Base-by-base conservation (phyloP, 2,797 vertebrate species). In the Scomberomorus guttatus region DNA sequence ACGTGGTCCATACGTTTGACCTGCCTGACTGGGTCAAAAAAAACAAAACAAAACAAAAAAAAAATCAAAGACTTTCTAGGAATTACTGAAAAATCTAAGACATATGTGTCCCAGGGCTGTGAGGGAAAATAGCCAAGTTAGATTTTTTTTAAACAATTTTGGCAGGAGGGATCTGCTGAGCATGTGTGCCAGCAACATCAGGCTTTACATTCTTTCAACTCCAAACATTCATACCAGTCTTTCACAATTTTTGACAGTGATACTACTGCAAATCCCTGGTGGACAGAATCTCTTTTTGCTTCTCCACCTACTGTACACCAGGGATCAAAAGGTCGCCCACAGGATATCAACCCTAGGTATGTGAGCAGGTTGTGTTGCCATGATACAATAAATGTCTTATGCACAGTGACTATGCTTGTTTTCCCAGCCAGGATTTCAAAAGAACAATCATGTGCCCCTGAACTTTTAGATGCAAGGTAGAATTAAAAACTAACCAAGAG, bases 1-100 rank as follows among this genome's bases (percentile, higher is more conserved):
- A 88, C 66, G 50, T 24, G 10, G 81, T 76, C 72, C 62, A 80
- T 78, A 65, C 56, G 15, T 89, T 85, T 91, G 80, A 90, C 86
- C 88, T 72, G 68, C 62, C 69, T 82, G 85, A 81, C 75, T 54
- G 71, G 75, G 76, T 84, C 79, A 83, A 70, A 64, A 66, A 67
- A 63, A 55, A 80, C 60, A 18, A n/a, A 37, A 2, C 9, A 44
- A 15, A 15, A 14, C 4, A 70, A 60, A 66, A 65, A 61, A 56
- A 81, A 58, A 20, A 20, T 42, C 12, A 11, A 34, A 65, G 37
- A 51, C 57, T 69, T 63, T 57, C 22, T 1, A 59, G 57, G 81
- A 84, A 73, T 54, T 57, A 75, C 2, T 63, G 54, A 70, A 27
- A 76, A 64, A 84, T 79, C 58, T 68, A 24, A 71, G 70, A 29